Base-by-base conservation (phyloP, 2,797 vertebrate genomes). In the Pterois miles region DNA sequence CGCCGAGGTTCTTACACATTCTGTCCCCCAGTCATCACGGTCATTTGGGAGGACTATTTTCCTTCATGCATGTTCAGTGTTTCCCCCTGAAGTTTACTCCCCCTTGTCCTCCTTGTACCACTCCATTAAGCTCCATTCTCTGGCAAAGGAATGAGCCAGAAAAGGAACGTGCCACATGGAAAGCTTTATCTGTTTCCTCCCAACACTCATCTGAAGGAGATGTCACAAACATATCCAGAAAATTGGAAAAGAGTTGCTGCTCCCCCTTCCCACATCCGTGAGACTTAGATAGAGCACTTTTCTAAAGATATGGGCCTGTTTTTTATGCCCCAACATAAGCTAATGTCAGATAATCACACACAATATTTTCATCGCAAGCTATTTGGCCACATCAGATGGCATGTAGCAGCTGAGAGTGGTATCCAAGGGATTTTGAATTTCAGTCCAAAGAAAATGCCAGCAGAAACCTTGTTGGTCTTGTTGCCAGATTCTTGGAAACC, bases 31-130 rank as follows among this genome's bases (percentile, higher is more conserved):
- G 85, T 80, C 86, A 85, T 82, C 78, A 31, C 33, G 70, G 70
- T 83, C 81, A 86, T 87, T 87, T 89, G 82, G 76, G 79, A 83
- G 74, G 81, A 76, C 85, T 87, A 87, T 86, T 93, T 92, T 91
- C 85, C 81, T 78, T 90, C 85, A 86, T 90, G 85, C 84, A 76
- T 88, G 86, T 85, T 88, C 66, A 74, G 59, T 31, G 76, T 82
- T 56, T 76, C 43, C 67, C 65, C 71, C 52, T 29, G 34, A 80
- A 64, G 66, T 81, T 81, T 75, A 75, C 76, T 71, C 78, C 76
- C 68, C 78, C 71, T 23, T 38, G 18, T 81, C 22, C 65, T 86
- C 78, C 69, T 13, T 59, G 84, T 80, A 89, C 82, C 76, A 84
- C 78, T 86, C 76, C 73, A 84, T 87, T 85, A 72, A 81, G 82